A percentile compares a stretch with the other conserved stretches of the same genome.
Conservation (phyloP, 2,113 vertebrate genomes). For the Grantiella picta region DNA sequence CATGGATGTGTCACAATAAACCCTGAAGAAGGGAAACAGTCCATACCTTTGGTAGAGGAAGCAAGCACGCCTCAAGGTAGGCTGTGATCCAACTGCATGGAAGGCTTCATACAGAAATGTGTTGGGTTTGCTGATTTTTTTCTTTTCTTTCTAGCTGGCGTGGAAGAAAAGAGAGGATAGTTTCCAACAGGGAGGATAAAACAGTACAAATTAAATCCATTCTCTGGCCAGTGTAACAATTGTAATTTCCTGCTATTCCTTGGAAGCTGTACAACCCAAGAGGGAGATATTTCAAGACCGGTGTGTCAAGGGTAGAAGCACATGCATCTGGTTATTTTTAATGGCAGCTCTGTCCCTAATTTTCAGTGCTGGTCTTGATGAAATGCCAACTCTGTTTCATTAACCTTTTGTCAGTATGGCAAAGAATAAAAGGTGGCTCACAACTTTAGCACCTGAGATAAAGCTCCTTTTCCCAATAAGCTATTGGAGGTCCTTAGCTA, state of each 20-base stretch:
- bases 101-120: conserved; percentile 27
- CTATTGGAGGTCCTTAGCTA: neutral
- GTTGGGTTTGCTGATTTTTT: conserved; percentile 8
- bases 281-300: conserved; percentile 58
- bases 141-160: neutral
- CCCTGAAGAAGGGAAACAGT: neutral
- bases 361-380: conserved; percentile 34
- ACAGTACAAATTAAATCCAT: conserved; percentile 67
- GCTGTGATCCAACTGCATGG: neutral
- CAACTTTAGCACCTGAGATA: neutral
- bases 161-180: conserved; percentile 34
- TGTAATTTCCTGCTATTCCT: conserved; percentile 67
- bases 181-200: conserved; percentile 64
- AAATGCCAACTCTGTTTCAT: conserved; percentile 42
- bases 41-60: neutral
- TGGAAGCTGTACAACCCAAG: conserved; percentile 54
- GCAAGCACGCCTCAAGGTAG: neutral
- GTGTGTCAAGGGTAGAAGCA: conserved; percentile 45
- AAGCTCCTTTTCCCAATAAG: neutral
- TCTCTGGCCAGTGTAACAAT: conserved; percentile 61
- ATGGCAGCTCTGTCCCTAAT: conserved; percentile 54
- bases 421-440: neutral
- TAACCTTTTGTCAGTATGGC: conserved; percentile 25
- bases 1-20: neutral
- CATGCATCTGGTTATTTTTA: conserved; percentile 62